Conservation (phyloP, 2,113 vertebrate genomes). For the Channa argus region DNA sequence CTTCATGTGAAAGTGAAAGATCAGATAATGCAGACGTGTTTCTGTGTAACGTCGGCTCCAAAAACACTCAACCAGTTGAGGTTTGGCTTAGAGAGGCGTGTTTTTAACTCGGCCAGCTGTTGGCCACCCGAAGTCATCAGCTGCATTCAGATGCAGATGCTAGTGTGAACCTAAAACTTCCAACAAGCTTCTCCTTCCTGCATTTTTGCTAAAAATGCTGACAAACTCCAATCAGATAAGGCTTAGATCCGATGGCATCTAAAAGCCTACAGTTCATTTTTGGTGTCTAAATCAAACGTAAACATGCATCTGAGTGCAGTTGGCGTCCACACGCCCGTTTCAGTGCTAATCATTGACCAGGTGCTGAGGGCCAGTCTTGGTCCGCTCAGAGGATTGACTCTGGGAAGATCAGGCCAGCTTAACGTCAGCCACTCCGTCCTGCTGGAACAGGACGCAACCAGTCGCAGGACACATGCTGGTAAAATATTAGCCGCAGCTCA, state of each 20-base stretch:
- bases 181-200: too few relatives aligned
- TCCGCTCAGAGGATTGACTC: constrained; percentile 38
- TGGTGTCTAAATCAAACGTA: too few relatives aligned
- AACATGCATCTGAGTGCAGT: background rate
- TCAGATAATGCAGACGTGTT: background rate
- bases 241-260: too few relatives aligned
- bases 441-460: constrained; percentile 45
- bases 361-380: constrained; percentile 17
- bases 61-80: background rate
- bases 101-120: background rate
- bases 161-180: too few relatives aligned
- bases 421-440: constrained; percentile 44
- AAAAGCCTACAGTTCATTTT: too few relatives aligned
- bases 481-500: constrained; percentile 52
- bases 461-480: constrained; percentile 14
- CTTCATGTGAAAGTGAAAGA: background rate
- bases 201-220: too few relatives aligned
- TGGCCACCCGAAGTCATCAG: background rate
- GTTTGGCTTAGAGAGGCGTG: too few relatives aligned
- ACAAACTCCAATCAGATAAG: too few relatives aligned
- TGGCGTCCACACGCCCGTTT: background rate
- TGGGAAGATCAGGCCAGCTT: constrained; percentile 54
- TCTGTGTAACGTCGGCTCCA: background rate
- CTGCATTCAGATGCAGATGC: background rate
- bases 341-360: constrained; percentile 56